Conservation (phyloP, 2,113 vertebrate genomes). For the Bujurquina vittata region DNA sequence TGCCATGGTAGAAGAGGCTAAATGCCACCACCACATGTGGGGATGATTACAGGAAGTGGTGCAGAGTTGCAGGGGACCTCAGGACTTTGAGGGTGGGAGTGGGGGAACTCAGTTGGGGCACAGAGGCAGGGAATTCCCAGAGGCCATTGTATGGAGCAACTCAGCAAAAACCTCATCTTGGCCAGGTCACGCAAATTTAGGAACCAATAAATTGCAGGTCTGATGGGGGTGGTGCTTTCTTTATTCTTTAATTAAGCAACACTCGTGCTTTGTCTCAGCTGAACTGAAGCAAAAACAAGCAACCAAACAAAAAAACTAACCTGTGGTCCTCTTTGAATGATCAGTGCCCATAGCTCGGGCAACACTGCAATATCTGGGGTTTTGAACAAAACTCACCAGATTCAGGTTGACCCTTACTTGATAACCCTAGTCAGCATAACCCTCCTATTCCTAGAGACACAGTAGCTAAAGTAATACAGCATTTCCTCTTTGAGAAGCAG, state of each 20-base stretch:
- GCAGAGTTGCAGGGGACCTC: slow-evolving; percentile 72
- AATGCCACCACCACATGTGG: slow-evolving; percentile 80
- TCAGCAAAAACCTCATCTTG: slow-evolving; percentile 73
- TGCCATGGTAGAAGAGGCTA: slow-evolving; percentile 71
- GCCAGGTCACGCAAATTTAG: slow-evolving; percentile 78
- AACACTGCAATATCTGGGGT: not conserved
- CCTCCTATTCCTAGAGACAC: slow-evolving; percentile 47
- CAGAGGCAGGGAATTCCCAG: slow-evolving; percentile 71
- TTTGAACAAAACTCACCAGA: slow-evolving; percentile 18
- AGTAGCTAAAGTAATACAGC: slow-evolving; percentile 67
- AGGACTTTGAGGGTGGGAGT: slow-evolving; percentile 46
- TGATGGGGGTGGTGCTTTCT: slow-evolving; percentile 55
- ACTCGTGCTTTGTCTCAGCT: slow-evolving; percentile 39
- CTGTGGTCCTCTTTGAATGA: not conserved
- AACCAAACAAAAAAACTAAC: slow-evolving; percentile 13
- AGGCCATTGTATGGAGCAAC: slow-evolving; percentile 71
- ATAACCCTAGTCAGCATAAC: slow-evolving; percentile 2
- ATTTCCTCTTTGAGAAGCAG: slow-evolving; percentile 71
- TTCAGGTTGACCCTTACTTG: slow-evolving; percentile 27
- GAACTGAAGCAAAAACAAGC: slow-evolving; percentile 17
- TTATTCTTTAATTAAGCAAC: slow-evolving; percentile 75
- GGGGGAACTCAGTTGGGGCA: slow-evolving; percentile 60
- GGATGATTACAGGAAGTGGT: slow-evolving; percentile 82
- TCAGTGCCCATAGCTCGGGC: not conserved
- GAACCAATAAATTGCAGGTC: slow-evolving; percentile 59